Evolutionary conservation across 2,888 invertebrate genomes (phyloP).

Genomic region (Agrilus mali): DNA sequence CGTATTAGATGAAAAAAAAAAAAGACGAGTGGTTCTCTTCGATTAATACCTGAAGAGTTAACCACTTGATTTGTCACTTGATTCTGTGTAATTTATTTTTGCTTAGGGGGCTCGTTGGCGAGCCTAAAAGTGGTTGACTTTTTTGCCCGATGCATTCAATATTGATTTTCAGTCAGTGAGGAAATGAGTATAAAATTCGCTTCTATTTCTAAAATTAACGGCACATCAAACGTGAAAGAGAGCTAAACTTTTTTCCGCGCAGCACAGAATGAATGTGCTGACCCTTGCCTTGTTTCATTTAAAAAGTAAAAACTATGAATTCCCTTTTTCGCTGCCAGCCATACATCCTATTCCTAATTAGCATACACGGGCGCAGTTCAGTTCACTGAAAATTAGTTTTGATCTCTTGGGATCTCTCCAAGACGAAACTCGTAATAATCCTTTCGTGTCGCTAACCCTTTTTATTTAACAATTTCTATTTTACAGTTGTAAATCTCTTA

Average conservation of each 20-base stretch:
- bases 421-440: no score
- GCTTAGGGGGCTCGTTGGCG: no score
- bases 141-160: no score
- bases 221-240: slow-evolving; percentile 28
- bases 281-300: slow-evolving; percentile 35
- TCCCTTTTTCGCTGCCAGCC: slow-evolving; percentile 32
- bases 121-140: no score
- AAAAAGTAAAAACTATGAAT: slow-evolving; percentile 32
- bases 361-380: slow-evolving; percentile 29
- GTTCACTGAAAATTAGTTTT: slow-evolving; percentile 32
- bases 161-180: slow-evolving; percentile 4
- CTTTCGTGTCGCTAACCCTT: no score
- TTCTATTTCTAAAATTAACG: slow-evolving; percentile 10
- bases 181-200: slow-evolving; percentile 7
- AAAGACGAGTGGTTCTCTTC: no score
- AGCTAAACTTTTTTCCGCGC: slow-evolving; percentile 29
- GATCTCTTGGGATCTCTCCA: slow-evolving; percentile 17
- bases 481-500: no score
- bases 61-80: no score
- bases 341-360: slow-evolving; percentile 35
- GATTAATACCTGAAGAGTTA: no score
- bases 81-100: no score
- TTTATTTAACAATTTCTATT: no score
- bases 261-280: slow-evolving; percentile 27
- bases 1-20: no score